Evolutionary conservation across 2,888 invertebrate species (phyloP).

Genomic region (Cryptocephalus moraei): DNA sequence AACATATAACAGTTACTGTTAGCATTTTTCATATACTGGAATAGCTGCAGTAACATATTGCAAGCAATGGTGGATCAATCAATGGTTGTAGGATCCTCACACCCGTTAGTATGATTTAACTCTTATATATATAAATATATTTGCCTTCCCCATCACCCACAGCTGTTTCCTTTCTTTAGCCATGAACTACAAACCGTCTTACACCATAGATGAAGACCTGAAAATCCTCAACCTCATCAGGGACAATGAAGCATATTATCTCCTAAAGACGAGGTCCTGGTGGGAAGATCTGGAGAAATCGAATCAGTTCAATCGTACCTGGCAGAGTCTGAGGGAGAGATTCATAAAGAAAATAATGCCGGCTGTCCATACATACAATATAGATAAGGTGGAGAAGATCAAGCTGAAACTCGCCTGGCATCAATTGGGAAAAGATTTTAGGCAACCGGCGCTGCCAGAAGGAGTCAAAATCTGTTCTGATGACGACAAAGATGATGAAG

Average conservation of each 20-base stretch:
- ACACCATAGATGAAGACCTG: slow-evolving; percentile 5
- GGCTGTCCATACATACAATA: not conserved
- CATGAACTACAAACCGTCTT: slow-evolving; percentile 2
- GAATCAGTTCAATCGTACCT: slow-evolving; percentile 2
- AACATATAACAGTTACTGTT: too few species aligned
- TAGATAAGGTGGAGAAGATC: not conserved
- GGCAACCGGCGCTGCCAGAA: not conserved
- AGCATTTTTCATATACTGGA: too few species aligned
- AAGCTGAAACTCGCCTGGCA: slow-evolving; percentile 1
- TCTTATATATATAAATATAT: too few species aligned
- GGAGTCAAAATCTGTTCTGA: too few species aligned
- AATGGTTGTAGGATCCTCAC: too few species aligned
- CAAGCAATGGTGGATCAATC: too few species aligned
- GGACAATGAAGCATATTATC: not conserved
- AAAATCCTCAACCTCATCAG: slow-evolving; percentile 2
- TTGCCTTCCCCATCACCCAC: too few species aligned
- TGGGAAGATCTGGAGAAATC: slow-evolving; percentile 4
- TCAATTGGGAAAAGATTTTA: not conserved
- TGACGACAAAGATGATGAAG: too few species aligned
- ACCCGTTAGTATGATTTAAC: too few species aligned
- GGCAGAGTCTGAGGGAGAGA: slow-evolving; percentile 7
- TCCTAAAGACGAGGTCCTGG: slow-evolving; percentile 1
- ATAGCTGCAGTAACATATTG: too few species aligned
- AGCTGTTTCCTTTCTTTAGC: too few species aligned
- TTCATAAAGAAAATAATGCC: slow-evolving; percentile 3